phyloP scores from a whole-genome alignment of 2,113 vertebrate genomes.

The Actenoides lindsayi region DNA sequence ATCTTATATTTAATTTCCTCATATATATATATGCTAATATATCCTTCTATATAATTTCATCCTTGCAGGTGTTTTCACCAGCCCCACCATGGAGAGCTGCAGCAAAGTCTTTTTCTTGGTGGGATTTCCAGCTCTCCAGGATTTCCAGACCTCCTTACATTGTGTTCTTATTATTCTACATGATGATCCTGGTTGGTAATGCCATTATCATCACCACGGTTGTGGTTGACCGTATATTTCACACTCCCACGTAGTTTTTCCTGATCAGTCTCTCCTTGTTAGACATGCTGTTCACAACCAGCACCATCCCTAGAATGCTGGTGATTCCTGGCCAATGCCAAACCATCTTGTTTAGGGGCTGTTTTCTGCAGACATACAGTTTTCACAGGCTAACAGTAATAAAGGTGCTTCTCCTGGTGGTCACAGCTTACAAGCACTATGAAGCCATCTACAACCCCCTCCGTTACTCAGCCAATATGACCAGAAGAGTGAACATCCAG shows the following conservation, averaged over 20 bases:
- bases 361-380: constrained; percentile 55
- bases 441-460: constrained; percentile 33
- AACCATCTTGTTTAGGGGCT: not conserved
- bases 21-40: too few relatives aligned
- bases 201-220: constrained; percentile 7
- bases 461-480: not conserved
- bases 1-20: too few relatives aligned
- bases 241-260: constrained; percentile 62
- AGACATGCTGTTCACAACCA: not conserved
- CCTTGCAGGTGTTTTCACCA: not conserved
- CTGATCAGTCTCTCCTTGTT: constrained; percentile 17
- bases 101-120: constrained; percentile 9
- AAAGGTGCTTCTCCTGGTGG: constrained; percentile 28
- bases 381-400: not conserved
- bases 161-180: constrained; percentile 24
- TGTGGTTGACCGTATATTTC: constrained; percentile 32
- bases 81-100: not conserved
- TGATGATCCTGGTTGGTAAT: not conserved
- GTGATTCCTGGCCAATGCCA: not conserved
- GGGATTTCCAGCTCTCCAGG: constrained; percentile 28
- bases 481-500: not conserved
- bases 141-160: not conserved
- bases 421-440: constrained; percentile 33
- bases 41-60: too few relatives aligned
- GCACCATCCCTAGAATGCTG: constrained; percentile 48